These are phyloP conservation scores for Timema cristinae DNA, from an alignment of 2,888 invertebrate species.

Conservation along the genomic window DNA sequence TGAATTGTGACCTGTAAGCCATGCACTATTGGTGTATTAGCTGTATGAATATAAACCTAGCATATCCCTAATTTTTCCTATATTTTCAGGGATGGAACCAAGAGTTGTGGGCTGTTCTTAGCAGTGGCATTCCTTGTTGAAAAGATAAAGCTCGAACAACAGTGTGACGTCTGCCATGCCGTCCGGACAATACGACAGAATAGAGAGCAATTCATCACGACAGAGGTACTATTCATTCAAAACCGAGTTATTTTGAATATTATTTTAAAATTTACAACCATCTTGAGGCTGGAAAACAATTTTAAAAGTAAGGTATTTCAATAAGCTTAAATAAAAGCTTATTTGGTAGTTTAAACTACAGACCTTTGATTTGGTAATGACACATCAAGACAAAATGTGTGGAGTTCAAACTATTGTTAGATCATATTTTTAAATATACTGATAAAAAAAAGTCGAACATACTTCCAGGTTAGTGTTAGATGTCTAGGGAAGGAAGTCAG, in stretches of 20 bases:
- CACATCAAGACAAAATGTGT: neutral
- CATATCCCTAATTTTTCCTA: too few species aligned
- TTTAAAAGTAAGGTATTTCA: too few species aligned
- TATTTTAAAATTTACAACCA: too few species aligned
- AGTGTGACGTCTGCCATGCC: slow-evolving; percentile 49
- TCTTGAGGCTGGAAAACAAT: too few species aligned
- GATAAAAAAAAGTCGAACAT: too few species aligned
- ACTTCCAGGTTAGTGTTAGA: too few species aligned
- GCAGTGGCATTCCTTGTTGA: slow-evolving; percentile 48
- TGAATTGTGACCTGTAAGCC: too few species aligned
- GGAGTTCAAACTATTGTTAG: neutral
- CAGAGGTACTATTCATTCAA: slow-evolving; percentile 38
- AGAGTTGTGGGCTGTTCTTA: slow-evolving; percentile 47
- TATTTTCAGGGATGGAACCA: slow-evolving; percentile 47
- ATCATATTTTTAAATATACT: too few species aligned
- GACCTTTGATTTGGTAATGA: neutral
- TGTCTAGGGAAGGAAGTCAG: too few species aligned
- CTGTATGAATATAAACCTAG: too few species aligned
- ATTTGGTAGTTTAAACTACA: neutral
- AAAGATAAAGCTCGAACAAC: slow-evolving; percentile 49
- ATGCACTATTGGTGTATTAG: too few species aligned
- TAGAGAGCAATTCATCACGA: slow-evolving; percentile 44
- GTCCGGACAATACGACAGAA: slow-evolving; percentile 47
- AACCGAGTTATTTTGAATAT: neutral
- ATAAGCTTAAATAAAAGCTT: neutral